Conservation (phyloP, 2,888 invertebrate genomes). For the Eulithis prunata region DNA sequence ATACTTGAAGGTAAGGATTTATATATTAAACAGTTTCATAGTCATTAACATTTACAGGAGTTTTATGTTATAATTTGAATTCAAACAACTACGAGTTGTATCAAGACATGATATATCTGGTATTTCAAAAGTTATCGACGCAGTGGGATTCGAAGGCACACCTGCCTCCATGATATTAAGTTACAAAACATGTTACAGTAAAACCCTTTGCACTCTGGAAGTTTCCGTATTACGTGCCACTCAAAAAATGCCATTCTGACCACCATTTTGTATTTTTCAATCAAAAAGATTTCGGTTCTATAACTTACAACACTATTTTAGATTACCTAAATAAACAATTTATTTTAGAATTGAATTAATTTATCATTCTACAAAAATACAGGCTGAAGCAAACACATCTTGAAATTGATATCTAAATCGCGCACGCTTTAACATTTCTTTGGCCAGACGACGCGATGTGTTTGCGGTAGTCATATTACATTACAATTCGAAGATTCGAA, state of each 20-base stretch:
- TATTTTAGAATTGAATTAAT: constrained; percentile 6
- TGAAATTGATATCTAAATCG: constrained; percentile 12
- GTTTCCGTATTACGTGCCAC: not conserved
- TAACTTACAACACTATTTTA: not conserved
- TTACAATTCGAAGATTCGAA: constrained; percentile 35
- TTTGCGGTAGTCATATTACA: constrained; percentile 31
- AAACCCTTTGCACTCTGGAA: not conserved
- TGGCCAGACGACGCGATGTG: constrained; percentile 26
- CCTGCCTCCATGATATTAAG: not conserved
- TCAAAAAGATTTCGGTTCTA: not conserved
- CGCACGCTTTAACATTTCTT: constrained; percentile 35
- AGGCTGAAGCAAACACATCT: constrained; percentile 1
- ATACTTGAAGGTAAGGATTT: constrained; percentile 40
- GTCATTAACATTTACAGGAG: constrained; percentile 9
- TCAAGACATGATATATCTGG: not conserved
- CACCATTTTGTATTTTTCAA: not conserved
- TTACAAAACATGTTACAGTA: not conserved
- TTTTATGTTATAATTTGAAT: not conserved
- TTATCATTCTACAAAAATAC: constrained; percentile 9
- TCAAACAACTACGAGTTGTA: not conserved
- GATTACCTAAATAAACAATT: not conserved
- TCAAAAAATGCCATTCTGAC: not conserved
- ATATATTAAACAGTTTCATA: constrained; percentile 22
- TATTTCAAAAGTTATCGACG: not conserved
- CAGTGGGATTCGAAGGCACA: not conserved